Evolutionary conservation across 1,140 invertebrate genomes (phyloP), one percentile per base, ranked within the genome.

Genomic region (Caerostris extrusa): DNA sequence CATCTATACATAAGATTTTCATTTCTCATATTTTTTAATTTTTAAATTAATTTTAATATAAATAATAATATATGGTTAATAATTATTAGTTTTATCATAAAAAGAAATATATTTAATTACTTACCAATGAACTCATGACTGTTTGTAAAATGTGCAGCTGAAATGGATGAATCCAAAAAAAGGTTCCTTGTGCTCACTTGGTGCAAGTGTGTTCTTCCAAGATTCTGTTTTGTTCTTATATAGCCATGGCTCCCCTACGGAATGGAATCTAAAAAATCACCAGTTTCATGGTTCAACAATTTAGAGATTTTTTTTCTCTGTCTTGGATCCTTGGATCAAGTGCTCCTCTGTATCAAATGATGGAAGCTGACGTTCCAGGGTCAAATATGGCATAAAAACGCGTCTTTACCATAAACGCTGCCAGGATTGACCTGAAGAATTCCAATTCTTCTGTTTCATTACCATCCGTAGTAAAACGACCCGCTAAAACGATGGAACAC

Each of bases 251-350:
- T 61, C 61, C 19, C 17, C 50, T 82, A 82, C 56, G 10, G 57
- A 56, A 60, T 91, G 87, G 87, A 55, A 8, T 4, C 53, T 60
- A 81, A 90, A 34, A 90, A 81, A 90, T 90, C 69, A 34, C 14
- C 89, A 10, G 34, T 82, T 91, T 91, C 90, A 91, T 92, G 81
- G 71, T 85, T 92, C 60, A 92, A 85, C 90, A 69, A 85, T 67
- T 69, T 60, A 64, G 58, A 57, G 10, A 19, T 56, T 90, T 50
- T 69, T 89, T 69, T 57, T 85, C n/a, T 8, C 19, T n/a, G 71
- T 55, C 61, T 69, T 55, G 34, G 67, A 64, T 61, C 50, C 50
- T 67, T 60, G n/a, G 67, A 91, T 67, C 50, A 34, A 50, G 14
- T n/a, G 60, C 61, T 64, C 60, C n/a, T 56, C 7, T 10, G 58